Conservation (phyloP, 2,888 invertebrate genomes). For the Ernsta delagoae region DNA sequence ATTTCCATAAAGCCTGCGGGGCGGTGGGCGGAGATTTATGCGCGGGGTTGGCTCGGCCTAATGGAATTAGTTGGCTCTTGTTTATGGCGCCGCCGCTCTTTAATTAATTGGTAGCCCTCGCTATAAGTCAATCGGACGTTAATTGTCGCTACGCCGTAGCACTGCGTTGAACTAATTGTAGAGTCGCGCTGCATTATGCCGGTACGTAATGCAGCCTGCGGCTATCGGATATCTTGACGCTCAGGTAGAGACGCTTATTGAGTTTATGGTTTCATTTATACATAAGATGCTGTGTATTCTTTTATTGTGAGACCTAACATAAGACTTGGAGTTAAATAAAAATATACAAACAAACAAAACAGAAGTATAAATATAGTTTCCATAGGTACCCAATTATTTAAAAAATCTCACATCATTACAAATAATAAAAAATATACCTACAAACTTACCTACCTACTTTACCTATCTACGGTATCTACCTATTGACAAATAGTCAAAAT, state of each 20-base stretch:
- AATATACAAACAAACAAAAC: too few relatives aligned
- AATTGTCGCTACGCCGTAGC: conserved; percentile 37
- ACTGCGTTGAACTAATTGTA: conserved; percentile 20
- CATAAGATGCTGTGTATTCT: too few relatives aligned
- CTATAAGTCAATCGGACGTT: conserved; percentile 37
- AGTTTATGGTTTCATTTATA: not conserved
- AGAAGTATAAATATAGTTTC: too few relatives aligned
- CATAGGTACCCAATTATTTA: too few relatives aligned
- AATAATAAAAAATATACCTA: too few relatives aligned
- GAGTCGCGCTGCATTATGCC: conserved; percentile 7
- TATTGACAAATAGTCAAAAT: too few relatives aligned
- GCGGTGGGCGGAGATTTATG: conserved; percentile 63
- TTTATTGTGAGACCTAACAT: too few relatives aligned
- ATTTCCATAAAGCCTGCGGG: too few relatives aligned
- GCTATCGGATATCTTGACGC: not conserved
- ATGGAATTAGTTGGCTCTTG: conserved; percentile 69
- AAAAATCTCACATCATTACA: too few relatives aligned
- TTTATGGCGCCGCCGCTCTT: conserved; percentile 35
- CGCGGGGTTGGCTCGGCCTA: conserved; percentile 62
- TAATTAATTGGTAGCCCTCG: conserved; percentile 38
- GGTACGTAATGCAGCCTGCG: conserved; percentile 6
- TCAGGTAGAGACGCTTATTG: not conserved
- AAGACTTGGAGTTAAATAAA: too few relatives aligned
- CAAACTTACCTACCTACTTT: too few relatives aligned
- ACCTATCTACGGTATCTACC: too few relatives aligned